Evolutionary conservation across 2,113 vertebrate genomes (phyloP).

Genomic region (Aptenodytes patagonicus): DNA sequence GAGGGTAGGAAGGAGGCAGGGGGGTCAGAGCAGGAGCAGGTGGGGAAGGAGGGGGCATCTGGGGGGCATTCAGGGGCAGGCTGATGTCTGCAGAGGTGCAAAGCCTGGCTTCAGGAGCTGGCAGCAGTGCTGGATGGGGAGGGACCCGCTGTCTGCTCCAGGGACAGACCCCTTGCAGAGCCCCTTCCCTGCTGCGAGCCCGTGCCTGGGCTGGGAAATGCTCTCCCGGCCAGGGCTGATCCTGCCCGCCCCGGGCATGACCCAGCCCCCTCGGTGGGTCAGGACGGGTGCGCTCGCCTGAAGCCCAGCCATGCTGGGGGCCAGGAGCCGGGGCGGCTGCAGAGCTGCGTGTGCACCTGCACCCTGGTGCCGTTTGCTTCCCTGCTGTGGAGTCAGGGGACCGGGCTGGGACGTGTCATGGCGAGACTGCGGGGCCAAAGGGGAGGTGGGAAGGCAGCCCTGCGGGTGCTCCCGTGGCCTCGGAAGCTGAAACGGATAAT

Average conservation of each 20-base stretch:
- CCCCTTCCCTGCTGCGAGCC: not conserved
- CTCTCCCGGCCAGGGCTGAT: not conserved
- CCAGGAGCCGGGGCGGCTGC: accelerated
- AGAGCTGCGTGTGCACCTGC: not conserved
- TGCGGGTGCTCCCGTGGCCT: too few relatives aligned
- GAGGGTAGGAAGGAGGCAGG: not conserved
- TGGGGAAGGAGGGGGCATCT: not conserved
- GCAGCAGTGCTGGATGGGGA: not conserved
- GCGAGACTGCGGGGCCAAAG: not conserved
- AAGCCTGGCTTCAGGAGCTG: not conserved
- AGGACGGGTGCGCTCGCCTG: not conserved
- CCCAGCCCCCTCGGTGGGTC: not conserved
- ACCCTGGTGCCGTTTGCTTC: not conserved
- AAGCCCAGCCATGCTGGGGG: not conserved
- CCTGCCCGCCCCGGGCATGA: not conserved
- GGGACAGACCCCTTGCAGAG: not conserved
- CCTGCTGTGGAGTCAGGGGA: not conserved
- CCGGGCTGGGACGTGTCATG: accelerated
- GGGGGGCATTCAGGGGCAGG: too few relatives aligned
- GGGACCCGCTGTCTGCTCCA: not conserved
- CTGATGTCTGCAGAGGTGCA: too few relatives aligned
- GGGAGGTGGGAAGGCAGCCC: not conserved
- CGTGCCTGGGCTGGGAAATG: not conserved
- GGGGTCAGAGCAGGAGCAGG: too few relatives aligned
- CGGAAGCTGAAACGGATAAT: too few relatives aligned